These are phyloP conservation scores for Caenorhabditis tropicalis DNA, from an alignment of 1,140 invertebrate species.

Conservation along the genomic window DNA sequence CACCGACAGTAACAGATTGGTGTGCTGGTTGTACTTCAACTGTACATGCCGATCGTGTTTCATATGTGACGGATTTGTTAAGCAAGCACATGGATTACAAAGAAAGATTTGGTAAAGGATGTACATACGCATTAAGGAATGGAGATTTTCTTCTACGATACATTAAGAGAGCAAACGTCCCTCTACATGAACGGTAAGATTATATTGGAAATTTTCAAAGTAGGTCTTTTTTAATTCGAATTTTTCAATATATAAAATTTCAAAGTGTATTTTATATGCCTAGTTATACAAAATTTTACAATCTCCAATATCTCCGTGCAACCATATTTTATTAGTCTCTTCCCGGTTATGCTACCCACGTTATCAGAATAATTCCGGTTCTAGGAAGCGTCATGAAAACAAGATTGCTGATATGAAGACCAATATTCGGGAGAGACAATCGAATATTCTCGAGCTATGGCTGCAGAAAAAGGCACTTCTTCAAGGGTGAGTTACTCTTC, in stretches of 20 bases:
- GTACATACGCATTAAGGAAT: constrained; percentile 56
- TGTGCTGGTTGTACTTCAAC: constrained; percentile 21
- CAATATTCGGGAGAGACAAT: constrained; percentile 45
- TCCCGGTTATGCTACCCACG: not conserved
- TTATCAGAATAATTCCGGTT: constrained; percentile 25
- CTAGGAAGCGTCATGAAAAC: constrained; percentile 30
- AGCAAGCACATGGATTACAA: constrained; percentile 51
- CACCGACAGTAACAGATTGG: constrained; percentile 31
- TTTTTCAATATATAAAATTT: too few species aligned
- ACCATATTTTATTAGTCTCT: not conserved
- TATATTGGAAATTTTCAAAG: not conserved
- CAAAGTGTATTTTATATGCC: too few species aligned
- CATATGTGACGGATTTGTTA: constrained; percentile 30
- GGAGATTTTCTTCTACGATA: constrained; percentile 57
- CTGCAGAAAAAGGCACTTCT: constrained; percentile 45
- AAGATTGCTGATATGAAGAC: constrained; percentile 13
- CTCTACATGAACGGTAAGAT: constrained; percentile 14
- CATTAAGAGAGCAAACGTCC: constrained; percentile 41
- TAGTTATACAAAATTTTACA: too few species aligned
- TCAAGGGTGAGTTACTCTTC: constrained; percentile 31
- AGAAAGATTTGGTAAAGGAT: constrained; percentile 55
- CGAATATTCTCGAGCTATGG: constrained; percentile 49
- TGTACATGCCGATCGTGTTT: not conserved
- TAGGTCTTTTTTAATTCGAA: not conserved
- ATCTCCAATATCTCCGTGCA: not conserved